These are phyloP conservation scores for Tautogolabrus adspersus DNA, from an alignment of 2,113 vertebrate genomes.

Conservation along the genomic window DNA sequence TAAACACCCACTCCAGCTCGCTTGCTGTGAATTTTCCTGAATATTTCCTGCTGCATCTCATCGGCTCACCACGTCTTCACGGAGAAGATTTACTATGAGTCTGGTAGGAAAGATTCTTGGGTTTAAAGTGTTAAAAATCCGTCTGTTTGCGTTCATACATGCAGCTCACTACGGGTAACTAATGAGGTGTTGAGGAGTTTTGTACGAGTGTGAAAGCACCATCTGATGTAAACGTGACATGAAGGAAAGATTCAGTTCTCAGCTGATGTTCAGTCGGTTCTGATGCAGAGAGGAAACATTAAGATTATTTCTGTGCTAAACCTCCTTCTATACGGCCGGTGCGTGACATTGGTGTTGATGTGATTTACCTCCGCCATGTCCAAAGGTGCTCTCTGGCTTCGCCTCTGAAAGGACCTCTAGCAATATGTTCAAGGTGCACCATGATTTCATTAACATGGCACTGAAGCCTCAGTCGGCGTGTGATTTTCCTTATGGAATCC, in stretches of 20 bases:
- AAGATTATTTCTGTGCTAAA: slow-evolving; percentile 63
- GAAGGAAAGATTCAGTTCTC: neutral
- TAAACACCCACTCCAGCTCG: no score
- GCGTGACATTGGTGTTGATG: slow-evolving; percentile 63
- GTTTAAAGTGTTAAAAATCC: no score
- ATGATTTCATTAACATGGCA: slow-evolving; percentile 74
- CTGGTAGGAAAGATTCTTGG: no score
- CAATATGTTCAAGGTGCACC: slow-evolving; percentile 63
- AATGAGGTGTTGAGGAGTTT: no score
- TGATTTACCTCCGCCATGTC: slow-evolving; percentile 66
- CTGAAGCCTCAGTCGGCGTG: slow-evolving; percentile 44
- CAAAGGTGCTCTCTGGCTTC: slow-evolving; percentile 55
- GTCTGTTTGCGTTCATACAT: no score
- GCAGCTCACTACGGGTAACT: no score
- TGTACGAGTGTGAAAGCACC: no score
- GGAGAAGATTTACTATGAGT: no score
- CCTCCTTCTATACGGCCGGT: slow-evolving; percentile 38
- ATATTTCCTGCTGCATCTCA: no score
- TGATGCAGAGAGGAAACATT: slow-evolving; percentile 30
- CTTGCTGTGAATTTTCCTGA: no score
- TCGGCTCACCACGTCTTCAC: no score
- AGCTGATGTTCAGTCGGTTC: no score
- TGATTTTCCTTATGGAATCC: slow-evolving; percentile 77
- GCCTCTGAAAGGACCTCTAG: slow-evolving; percentile 58
- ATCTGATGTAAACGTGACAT: slow-evolving; percentile 19